phyloP scores from a whole-genome alignment of 2,797 vertebrate species.

The Chelonia mydas region DNA sequence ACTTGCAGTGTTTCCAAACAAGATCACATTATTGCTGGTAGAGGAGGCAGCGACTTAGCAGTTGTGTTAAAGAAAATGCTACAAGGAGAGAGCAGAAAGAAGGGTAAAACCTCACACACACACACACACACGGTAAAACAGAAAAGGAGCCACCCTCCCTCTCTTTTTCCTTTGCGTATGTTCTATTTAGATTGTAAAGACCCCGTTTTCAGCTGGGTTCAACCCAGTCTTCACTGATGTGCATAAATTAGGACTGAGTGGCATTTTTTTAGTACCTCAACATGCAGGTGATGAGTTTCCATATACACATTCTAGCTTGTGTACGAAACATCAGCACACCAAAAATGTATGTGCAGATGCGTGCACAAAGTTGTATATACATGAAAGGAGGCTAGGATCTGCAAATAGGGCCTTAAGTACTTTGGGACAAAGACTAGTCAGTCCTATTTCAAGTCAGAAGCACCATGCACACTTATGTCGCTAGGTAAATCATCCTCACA shows the following conservation, averaged over 20 bases:
- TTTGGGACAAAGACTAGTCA: too few species aligned
- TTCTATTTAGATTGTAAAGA: neutral
- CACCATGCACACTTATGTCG: neutral
- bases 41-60: neutral
- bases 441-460: neutral
- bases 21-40: neutral
- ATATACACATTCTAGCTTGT: neutral
- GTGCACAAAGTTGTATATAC: neutral
- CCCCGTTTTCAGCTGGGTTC: too few species aligned
- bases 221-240: too few species aligned
- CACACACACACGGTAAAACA: too few species aligned
- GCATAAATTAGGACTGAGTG: rapidly evolving
- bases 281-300: rapidly evolving
- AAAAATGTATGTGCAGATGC: neutral
- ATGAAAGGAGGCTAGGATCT: neutral
- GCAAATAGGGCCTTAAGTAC: neutral
- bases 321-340: rapidly evolving
- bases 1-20: neutral
- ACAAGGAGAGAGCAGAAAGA: neutral
- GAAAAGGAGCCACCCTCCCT: neutral
- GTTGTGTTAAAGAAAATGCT: neutral
- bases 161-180: neutral
- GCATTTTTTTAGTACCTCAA: neutral
- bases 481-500: neutral
- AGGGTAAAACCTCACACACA: too few species aligned